A percentile compares a stretch with the other conserved stretches of the same genome.
Conservation (phyloP, 2,888 invertebrate species). For the Masnerella sp. region DNA sequence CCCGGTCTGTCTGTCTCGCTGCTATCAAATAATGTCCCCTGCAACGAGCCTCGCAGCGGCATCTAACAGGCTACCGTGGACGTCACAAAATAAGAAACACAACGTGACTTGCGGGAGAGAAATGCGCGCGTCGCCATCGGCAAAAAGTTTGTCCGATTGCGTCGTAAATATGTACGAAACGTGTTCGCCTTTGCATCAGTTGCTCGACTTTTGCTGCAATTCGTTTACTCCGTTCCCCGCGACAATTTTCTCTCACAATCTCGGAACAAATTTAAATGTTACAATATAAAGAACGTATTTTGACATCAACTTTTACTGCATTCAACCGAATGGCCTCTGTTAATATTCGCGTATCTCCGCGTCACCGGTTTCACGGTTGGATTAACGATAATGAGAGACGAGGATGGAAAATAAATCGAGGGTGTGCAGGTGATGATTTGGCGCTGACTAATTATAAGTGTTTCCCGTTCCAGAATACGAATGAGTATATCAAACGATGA, state of each 20-base stretch:
- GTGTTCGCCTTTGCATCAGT: constrained; percentile 21
- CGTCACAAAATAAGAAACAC: constrained; percentile 50
- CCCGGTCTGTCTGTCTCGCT: constrained; percentile 62
- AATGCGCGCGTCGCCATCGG: constrained; percentile 28
- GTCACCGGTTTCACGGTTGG: no score
- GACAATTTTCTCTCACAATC: no score
- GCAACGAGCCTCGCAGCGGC: constrained; percentile 68
- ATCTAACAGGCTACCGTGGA: constrained; percentile 71
- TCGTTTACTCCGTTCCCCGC: no score
- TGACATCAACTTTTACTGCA: no score
- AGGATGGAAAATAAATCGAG: constrained; percentile 33
- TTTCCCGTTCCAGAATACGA: no score
- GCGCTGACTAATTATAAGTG: constrained; percentile 43
- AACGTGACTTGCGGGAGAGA: constrained; percentile 44
- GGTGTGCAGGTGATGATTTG: constrained; percentile 31
- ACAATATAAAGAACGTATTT: no score
- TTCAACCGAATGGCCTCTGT: no score
- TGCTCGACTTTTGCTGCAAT: background rate
- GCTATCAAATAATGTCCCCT: constrained; percentile 74
- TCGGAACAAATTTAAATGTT: no score
- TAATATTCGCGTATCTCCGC: no score
- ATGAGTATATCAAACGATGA: no score
- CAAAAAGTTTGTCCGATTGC: constrained; percentile 43
- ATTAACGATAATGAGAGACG: constrained; percentile 68
- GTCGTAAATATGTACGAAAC: constrained; percentile 24